Evolutionary conservation across 2,113 vertebrate species (phyloP).

Genomic region (Pomatostomus ruficeps): DNA sequence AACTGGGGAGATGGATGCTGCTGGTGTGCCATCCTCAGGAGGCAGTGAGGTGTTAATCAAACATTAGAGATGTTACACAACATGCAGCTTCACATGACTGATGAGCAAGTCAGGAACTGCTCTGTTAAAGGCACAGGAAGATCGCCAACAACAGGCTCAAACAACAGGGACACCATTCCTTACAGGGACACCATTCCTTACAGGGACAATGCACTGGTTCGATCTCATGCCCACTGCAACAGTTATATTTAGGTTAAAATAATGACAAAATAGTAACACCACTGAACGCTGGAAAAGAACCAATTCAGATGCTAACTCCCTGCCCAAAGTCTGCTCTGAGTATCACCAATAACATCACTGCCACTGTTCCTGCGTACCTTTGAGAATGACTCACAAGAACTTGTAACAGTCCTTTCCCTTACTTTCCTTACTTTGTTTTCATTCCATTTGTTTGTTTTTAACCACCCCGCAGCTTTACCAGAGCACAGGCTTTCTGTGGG

Average conservation of each 20-base stretch:
- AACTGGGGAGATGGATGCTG: background rate
- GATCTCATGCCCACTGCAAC: background rate
- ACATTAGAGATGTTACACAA: background rate
- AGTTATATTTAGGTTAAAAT: background rate
- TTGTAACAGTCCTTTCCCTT: background rate
- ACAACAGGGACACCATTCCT: background rate
- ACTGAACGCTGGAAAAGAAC: background rate
- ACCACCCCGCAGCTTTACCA: background rate
- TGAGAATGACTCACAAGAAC: background rate
- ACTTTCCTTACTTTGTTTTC: background rate
- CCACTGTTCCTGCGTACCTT: background rate
- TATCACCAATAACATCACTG: background rate
- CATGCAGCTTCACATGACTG: background rate
- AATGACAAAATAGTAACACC: background rate
- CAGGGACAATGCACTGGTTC: fast-evolving
- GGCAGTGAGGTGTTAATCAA: background rate
- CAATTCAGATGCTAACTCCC: background rate
- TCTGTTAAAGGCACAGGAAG: background rate
- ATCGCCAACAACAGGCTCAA: background rate
- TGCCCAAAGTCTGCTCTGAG: background rate
- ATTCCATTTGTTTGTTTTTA: background rate
- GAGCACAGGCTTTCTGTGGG: background rate
- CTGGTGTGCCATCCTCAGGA: background rate
- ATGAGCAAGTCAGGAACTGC: background rate
- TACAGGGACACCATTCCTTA: background rate